Base-by-base conservation (phyloP, 2,113 vertebrate species). In the Sinocyclocheilus grahami region DNA sequence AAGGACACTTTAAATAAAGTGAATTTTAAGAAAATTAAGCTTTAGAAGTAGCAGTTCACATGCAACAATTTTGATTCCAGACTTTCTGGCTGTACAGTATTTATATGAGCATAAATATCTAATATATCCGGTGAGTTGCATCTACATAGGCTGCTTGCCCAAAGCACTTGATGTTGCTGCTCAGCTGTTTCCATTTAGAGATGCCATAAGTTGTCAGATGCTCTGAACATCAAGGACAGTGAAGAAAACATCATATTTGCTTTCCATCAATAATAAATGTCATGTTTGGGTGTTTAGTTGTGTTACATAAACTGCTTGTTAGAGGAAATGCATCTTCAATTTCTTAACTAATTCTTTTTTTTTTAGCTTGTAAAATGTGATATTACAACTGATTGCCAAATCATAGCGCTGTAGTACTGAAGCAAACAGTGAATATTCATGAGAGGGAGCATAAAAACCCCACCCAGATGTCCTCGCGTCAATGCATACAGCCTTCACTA, bases 401-500 rank as follows among this genome's bases (percentile, higher is more conserved):
- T 55, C 42, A 42, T 62, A n/a, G 10, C 7, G 0, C 53, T 82
- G 77, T 48, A 67, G 4, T 39, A 8, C 84, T 86, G 79, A 86
- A 62, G 79, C 60, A 42, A 82, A 78, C 39, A 24, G 30, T 76
- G 76, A 77, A 74, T 86, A 67, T 80, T 76, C 55, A 80, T 77
- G 18, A 84, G 63, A 37, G 37, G 60, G 58, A 84, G 77, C 69
- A 88, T 37, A 55, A 77, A 86, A 51, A 27, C 75, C 20, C 87
- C 58, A 67, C 75, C 58, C 82, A 80, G 46, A 60, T 51, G 53
- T 60, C 22, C 2, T 60, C 33, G 62, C 46, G 55, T 37, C 30
- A 88, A 22, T 86, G 58, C 65, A 79, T 86, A 78, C 5, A 27
- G 74, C 13, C 3, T 86, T 58, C 81, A 65, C 80, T 85, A 85